These are phyloP conservation scores for Linyphia triangularis DNA, from an alignment of 2,888 invertebrate species.

Conservation along the genomic window DNA sequence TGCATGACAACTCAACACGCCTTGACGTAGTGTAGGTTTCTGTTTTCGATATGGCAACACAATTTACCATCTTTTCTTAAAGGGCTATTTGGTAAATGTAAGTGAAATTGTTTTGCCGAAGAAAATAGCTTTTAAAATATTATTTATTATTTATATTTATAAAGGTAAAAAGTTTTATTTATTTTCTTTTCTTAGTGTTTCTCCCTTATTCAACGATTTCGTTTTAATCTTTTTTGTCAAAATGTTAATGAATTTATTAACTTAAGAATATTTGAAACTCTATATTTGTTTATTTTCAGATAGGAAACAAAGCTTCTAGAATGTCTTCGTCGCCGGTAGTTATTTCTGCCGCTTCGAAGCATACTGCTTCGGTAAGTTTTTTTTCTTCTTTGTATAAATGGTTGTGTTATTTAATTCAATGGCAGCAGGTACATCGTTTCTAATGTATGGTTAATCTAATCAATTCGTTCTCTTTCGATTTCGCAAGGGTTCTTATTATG, in stretches of 20 bases:
- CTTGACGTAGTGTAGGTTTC: neutral
- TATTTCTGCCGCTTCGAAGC: slow-evolving; percentile 74
- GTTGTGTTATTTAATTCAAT: neutral
- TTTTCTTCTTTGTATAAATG: neutral
- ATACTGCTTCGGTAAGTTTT: slow-evolving; percentile 76
- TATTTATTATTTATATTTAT: slow-evolving; percentile 8
- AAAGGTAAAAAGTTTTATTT: neutral
- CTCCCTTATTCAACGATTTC: neutral
- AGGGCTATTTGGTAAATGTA: neutral
- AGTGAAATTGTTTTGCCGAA: neutral
- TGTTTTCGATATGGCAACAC: neutral
- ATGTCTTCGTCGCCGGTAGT: slow-evolving; percentile 75
- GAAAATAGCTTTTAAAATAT: neutral
- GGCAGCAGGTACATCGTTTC: neutral
- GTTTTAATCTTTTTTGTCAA: neutral
- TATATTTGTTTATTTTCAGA: slow-evolving; percentile 35
- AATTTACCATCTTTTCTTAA: neutral
- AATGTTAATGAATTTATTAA: neutral
- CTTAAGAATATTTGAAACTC: neutral
- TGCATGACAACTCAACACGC: no score
- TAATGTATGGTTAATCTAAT: neutral
- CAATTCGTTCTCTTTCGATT: neutral
- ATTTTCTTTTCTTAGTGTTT: neutral
- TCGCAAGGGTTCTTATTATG: neutral
- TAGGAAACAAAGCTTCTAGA: slow-evolving; percentile 59